phyloP scores from a whole-genome alignment of 2,797 vertebrate species.

The Ambastaia sidthimunki region DNA sequence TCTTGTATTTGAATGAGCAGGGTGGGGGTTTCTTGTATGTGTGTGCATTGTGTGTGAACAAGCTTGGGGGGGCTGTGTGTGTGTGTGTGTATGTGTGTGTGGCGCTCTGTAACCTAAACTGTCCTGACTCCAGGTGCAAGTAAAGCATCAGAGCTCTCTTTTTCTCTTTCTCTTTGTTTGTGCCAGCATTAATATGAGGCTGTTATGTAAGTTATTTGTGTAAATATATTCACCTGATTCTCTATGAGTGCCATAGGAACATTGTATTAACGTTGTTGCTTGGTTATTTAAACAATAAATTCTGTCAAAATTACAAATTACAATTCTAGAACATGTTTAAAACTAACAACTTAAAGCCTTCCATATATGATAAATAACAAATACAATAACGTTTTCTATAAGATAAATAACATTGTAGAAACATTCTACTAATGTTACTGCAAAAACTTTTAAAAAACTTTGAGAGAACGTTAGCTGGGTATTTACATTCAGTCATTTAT shows the following conservation, averaged over 20 bases:
- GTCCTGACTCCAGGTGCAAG: constrained; percentile 62
- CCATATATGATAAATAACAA: too few species aligned
- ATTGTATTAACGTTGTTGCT: too few species aligned
- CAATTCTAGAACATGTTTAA: too few species aligned
- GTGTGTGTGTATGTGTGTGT: constrained; percentile 20
- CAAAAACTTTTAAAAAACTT: too few species aligned
- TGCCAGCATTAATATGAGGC: constrained; percentile 48
- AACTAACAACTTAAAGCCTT: too few species aligned
- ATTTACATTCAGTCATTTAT: too few species aligned
- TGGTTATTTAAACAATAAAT: too few species aligned
- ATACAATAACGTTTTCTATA: too few species aligned
- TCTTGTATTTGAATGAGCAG: constrained; percentile 36
- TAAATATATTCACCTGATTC: constrained; percentile 21
- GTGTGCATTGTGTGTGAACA: constrained; percentile 40
- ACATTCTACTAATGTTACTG: too few species aligned
- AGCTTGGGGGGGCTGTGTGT: constrained; percentile 11
- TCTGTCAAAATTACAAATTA: too few species aligned
- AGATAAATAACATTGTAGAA: too few species aligned
- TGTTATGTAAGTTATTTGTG: constrained; percentile 28
- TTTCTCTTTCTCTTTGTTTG: constrained; percentile 46
- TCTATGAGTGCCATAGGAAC: neutral
- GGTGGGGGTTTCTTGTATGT: constrained; percentile 4
- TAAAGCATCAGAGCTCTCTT: constrained; percentile 51
- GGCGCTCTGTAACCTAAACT: constrained; percentile 61
- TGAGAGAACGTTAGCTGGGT: too few species aligned